Evolutionary conservation across 2,113 vertebrate species (phyloP).

Genomic region (Petroica traversi): DNA sequence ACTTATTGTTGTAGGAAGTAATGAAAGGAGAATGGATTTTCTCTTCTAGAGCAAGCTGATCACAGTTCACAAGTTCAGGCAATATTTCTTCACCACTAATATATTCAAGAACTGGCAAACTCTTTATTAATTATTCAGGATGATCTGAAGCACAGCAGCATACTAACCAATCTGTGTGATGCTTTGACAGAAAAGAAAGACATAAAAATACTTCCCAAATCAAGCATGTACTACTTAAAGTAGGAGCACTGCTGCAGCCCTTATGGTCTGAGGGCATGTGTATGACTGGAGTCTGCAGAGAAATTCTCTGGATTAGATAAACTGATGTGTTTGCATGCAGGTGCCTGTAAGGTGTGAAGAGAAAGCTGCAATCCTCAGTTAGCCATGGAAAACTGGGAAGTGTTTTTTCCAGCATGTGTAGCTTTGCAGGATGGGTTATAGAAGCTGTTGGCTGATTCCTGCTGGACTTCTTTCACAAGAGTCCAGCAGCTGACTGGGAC

Average conservation of each 20-base stretch:
- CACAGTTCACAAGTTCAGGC: slow-evolving; percentile 55
- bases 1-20: background rate
- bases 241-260: background rate
- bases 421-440: background rate
- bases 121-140: slow-evolving; percentile 61
- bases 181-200: background rate
- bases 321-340: background rate
- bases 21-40: background rate
- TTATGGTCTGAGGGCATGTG: background rate
- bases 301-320: background rate
- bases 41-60: background rate
- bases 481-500: background rate
- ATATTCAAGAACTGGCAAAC: slow-evolving; percentile 40
- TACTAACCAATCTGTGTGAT: background rate
- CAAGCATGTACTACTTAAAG: background rate
- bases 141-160: slow-evolving; percentile 3
- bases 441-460: background rate
- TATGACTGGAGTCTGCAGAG: background rate
- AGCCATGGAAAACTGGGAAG: background rate
- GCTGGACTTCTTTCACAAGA: background rate
- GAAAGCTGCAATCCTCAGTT: background rate
- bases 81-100: slow-evolving; percentile 24
- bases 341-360: background rate
- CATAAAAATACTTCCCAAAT: background rate
- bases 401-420: background rate